phyloP scores from a whole-genome alignment of 2,113 vertebrate genomes.

The Vidua chalybeata region DNA sequence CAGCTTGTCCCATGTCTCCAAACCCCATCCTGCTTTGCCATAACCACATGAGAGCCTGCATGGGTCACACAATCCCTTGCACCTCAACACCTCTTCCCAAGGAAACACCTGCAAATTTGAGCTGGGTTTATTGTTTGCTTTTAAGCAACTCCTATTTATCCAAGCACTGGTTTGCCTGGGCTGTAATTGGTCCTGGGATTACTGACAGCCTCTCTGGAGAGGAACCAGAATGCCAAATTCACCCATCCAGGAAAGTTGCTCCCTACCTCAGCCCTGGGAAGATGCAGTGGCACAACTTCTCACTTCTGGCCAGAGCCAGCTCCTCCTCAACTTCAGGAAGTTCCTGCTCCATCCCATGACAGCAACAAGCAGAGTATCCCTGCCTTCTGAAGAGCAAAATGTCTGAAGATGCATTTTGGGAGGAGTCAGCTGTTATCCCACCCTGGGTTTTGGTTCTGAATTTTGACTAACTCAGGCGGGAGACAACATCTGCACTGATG shows the following conservation, averaged over 20 bases:
- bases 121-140: neutral
- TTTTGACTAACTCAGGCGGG: neutral
- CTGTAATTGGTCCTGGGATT: neutral
- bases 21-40: neutral
- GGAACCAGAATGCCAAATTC: neutral
- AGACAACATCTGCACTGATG: neutral
- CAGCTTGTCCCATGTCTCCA: neutral
- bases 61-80: neutral
- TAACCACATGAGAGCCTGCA: rapidly evolving
- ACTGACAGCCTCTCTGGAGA: neutral
- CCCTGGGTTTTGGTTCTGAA: neutral
- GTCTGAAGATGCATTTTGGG: neutral
- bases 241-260: neutral
- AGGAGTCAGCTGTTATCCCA: neutral
- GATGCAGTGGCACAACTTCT: rapidly evolving
- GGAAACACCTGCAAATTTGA: neutral
- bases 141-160: neutral
- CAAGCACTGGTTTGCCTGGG: rapidly evolving
- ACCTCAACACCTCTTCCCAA: neutral
- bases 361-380: rapidly evolving
- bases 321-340: neutral
- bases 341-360: neutral
- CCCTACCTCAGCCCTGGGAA: neutral
- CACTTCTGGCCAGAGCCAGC: neutral
- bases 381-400: neutral